Conservation (phyloP, 2,113 vertebrate genomes). For the Crotophaga sulcirostris region DNA sequence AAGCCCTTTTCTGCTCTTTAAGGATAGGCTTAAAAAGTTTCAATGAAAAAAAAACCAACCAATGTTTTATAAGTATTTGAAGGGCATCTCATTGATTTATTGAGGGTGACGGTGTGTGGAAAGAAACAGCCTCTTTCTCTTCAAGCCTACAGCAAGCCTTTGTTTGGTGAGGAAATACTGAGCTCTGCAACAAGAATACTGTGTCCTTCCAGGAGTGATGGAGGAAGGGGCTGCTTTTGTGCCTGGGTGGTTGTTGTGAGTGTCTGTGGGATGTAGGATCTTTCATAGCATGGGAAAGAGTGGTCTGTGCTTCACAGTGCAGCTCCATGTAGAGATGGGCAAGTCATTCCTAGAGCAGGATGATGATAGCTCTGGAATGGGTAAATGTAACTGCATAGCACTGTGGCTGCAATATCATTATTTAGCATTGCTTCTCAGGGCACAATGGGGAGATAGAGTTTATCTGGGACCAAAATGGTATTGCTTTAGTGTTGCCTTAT, state of each 20-base stretch:
- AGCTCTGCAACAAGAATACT: not conserved
- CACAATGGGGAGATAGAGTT: fast-evolving
- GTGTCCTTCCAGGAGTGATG: not conserved
- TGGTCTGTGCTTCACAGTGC: not conserved
- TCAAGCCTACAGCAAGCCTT: conserved; percentile 23
- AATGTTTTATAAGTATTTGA: conserved; percentile 16
- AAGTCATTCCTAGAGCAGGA: not conserved
- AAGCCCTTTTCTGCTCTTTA: not conserved
- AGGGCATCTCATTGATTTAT: conserved; percentile 54
- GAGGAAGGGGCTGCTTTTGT: not conserved
- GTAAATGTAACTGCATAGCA: not conserved
- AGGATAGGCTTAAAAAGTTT: not conserved
- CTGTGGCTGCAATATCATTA: not conserved
- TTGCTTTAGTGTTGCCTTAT: not conserved
- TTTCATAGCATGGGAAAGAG: not conserved
- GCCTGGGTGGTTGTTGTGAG: fast-evolving
- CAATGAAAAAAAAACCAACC: not conserved
- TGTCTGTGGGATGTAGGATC: not conserved
- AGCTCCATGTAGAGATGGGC: not conserved
- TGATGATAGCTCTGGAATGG: not conserved
- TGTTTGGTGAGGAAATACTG: not conserved
- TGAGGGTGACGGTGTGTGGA: conserved; percentile 26
- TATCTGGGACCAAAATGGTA: not conserved
- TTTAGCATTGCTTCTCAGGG: not conserved
- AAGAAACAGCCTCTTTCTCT: conserved; percentile 17